Evolutionary conservation across 2,888 invertebrate genomes (phyloP), one percentile per base, ranked within the genome.

Genomic region (Papilio gigon): DNA sequence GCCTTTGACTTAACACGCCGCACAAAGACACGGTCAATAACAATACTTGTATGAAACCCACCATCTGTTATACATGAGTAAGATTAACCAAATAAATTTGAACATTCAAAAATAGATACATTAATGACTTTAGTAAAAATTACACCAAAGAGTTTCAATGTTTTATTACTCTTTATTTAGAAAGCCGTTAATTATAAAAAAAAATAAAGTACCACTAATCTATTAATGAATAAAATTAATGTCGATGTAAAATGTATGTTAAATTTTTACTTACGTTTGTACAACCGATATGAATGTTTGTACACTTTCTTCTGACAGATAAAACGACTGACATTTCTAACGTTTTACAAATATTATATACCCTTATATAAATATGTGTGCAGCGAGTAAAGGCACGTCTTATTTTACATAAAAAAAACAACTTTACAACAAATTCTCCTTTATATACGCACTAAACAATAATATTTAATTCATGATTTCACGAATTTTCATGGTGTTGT

Each of bases 331-430:
- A 56, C 17, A 9, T 56, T 9, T 56, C 8, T 27, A 56, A 17
- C 9, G 11, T 30, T 56, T 56, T 27, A 3, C 22, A 56, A 30
- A 30, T 56, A n/a, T n/a, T n/a, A 56, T 56, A 56, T 56, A 47
- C 20, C 1, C 11, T 5, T 3, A 5, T 14, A 0, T 27, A 6
- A 53, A 0, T 22, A 47, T 1, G 20, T 22, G 6, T 47, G 5
- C 3, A 47, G n/a, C 27, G 27, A 1, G 2, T n/a, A 12, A 6
- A 50, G 4, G n/a, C 27, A 53, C 53, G 27, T 53, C 14, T 25
- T n/a, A n/a, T 25, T n/a, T 6, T 1, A 25, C 8, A 14, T n/a
- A n/a, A 53, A n/a, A 53, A 27, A 8, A 53, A 47, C 42, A 17
- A n/a, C n/a, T 22, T 47, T 22, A 0, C 4, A 47, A 47, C 22